Evolutionary conservation across 2,113 vertebrate genomes (phyloP).

Genomic region (Mixornis gularis): DNA sequence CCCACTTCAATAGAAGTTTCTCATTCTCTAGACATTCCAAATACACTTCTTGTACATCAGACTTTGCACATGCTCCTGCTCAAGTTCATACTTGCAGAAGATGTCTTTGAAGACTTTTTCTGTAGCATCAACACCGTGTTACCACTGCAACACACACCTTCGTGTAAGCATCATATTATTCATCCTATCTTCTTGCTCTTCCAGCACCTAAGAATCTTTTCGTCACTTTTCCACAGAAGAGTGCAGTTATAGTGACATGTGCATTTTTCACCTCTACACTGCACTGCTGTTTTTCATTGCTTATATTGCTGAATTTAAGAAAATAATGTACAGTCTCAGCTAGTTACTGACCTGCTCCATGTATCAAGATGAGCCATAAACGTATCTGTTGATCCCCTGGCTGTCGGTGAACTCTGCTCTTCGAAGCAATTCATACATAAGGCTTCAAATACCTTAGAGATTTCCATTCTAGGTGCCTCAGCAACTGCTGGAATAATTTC

Average conservation of each 20-base stretch:
- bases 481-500: background rate
- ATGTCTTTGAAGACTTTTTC: background rate
- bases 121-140: background rate
- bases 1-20: background rate
- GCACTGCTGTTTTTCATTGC: constrained; percentile 2
- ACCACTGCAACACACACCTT: background rate
- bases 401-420: background rate
- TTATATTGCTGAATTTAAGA: constrained; percentile 35
- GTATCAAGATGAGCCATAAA: constrained; percentile 45
- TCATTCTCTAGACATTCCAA: background rate
- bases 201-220: background rate
- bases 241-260: background rate
- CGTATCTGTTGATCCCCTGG: constrained; percentile 7
- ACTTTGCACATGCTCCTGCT: background rate
- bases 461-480: background rate
- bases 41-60: background rate
- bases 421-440: constrained; percentile 10
- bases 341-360: constrained; percentile 10
- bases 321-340: constrained; percentile 34
- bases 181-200: background rate
- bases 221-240: background rate
- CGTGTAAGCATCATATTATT: background rate
- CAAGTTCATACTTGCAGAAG: background rate
- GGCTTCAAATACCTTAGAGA: background rate
- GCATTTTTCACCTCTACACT: constrained; percentile 18